Base-by-base conservation (phyloP, 2,113 vertebrate species). In the Onychostoma macrolepis region DNA sequence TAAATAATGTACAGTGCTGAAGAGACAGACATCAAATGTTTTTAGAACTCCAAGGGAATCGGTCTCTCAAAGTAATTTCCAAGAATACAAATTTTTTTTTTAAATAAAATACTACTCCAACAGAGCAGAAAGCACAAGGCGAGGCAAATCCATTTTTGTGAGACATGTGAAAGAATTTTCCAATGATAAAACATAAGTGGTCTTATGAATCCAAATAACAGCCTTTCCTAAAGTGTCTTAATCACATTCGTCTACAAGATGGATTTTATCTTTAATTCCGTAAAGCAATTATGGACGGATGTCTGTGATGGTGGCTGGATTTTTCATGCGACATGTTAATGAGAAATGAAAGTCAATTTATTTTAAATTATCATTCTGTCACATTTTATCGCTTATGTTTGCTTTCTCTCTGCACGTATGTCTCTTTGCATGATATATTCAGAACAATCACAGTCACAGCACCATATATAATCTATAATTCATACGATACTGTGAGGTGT, bases 1-100 rank as follows among this genome's bases (percentile, higher is more conserved):
- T 83, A 83, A 83, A 83, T 83, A 83, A 50, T 83, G 80, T 48
- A 33, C 56, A 26, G 0, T 67, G 58, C 26, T 67, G 41, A 33
- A 83, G 38, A 83, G 26, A 69, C 43, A 30, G 80, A 26, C 56
- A 56, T 81, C 17, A 65, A 50, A 69, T 83, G 63, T 48, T 69
- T 69, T 83, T 17, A 48, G 61, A 67, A 67, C 26, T 83, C 80
- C 38, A 69, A 30, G 61, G 61, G 41, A 30, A 12, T 67, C 9
- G 9, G 56, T 81, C 56, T 12, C 28, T 41, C 56, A 61, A 80
- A 80, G 2, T 80, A 4, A 80, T 12, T 41, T 71, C 5, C 11
- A 72, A 72, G 9, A 72, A 38, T 2, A 71, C 3, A 10, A 21
- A n/a, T n/a, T n/a, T n/a, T n/a, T n/a, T n/a, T n/a, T n/a, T n/a